These are phyloP conservation scores for Anoplolepis gracilipes DNA, from an alignment of 1,140 invertebrate genomes.

Conservation along the genomic window DNA sequence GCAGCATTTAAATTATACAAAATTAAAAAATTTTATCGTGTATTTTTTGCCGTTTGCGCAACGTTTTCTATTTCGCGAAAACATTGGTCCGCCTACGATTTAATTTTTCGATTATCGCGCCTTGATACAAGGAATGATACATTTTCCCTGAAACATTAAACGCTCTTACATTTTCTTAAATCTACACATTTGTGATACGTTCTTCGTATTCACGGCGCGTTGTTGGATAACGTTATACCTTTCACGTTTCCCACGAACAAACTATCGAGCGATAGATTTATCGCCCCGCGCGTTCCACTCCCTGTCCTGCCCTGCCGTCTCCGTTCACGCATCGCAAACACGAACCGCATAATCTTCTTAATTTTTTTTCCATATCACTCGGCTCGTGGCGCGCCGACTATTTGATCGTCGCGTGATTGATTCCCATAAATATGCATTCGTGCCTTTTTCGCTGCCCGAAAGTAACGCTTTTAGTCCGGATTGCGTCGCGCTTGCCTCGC, in stretches of 20 bases:
- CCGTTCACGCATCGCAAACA: conserved; percentile 41
- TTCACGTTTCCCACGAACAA: conserved; percentile 40
- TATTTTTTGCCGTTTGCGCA: not conserved
- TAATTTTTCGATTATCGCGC: conserved; percentile 31
- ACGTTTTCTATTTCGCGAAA: not conserved
- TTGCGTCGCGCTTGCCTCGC: not conserved
- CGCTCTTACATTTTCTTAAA: conserved; percentile 36
- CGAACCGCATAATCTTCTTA: conserved; percentile 25
- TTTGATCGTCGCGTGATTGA: conserved; percentile 40
- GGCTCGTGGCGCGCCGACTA: not conserved
- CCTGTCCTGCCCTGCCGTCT: not conserved
- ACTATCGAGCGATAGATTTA: conserved; percentile 52
- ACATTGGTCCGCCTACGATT: not conserved
- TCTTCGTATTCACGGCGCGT: conserved; percentile 17
- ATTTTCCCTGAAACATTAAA: conserved; percentile 40
- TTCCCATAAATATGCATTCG: conserved; percentile 56
- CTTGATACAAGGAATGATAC: conserved; percentile 26
- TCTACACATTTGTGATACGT: conserved; percentile 17
- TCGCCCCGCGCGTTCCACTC: conserved; percentile 37
- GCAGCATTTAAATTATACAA: not conserved
- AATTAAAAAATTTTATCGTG: not conserved
- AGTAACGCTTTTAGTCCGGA: conserved; percentile 37
- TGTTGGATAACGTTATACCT: conserved; percentile 53
- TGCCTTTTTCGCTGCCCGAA: conserved; percentile 15
- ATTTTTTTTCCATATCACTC: conserved; percentile 1